These are phyloP conservation scores for Drosophila baimaii DNA, from an alignment of 1,140 invertebrate genomes.

Conservation along the genomic window DNA sequence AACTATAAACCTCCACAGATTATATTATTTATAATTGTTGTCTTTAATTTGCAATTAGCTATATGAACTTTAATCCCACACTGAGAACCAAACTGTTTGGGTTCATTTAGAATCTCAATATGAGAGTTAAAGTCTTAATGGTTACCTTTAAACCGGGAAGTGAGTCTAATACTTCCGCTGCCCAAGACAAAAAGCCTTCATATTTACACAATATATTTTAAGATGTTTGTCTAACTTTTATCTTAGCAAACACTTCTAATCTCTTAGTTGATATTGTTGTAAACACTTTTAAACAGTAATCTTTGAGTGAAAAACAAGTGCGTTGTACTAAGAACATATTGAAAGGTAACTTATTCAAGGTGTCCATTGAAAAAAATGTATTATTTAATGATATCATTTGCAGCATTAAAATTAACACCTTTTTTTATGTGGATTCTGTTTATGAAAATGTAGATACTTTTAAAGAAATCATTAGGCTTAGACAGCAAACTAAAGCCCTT, in stretches of 20 bases:
- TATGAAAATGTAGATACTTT: neutral
- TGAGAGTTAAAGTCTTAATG: neutral
- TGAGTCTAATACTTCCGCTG: neutral
- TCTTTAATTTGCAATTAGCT: neutral
- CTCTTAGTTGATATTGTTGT: neutral
- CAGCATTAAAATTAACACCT: neutral
- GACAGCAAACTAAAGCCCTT: neutral
- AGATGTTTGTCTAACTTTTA: neutral
- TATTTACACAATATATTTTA: slow-evolving; percentile 1
- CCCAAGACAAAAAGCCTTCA: neutral
- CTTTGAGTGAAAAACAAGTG: neutral
- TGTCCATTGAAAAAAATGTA: too few relatives aligned
- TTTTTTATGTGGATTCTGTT: too few relatives aligned
- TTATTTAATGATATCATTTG: too few relatives aligned
- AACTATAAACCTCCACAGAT: neutral
- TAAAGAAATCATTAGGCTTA: neutral
- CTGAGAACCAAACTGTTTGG: neutral
- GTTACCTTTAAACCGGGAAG: slow-evolving; percentile 6
- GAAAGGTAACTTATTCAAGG: too few relatives aligned
- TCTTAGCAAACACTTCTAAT: neutral
- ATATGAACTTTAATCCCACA: neutral
- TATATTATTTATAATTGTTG: neutral
- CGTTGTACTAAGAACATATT: too few relatives aligned
- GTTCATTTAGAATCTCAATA: neutral
- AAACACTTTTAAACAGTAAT: neutral